Percentiles rank a stretch among this genome's conserved stretches.
Evolutionary conservation across 2,797 vertebrate genomes (phyloP).

Genomic region (Benthosema pterotum): DNA sequence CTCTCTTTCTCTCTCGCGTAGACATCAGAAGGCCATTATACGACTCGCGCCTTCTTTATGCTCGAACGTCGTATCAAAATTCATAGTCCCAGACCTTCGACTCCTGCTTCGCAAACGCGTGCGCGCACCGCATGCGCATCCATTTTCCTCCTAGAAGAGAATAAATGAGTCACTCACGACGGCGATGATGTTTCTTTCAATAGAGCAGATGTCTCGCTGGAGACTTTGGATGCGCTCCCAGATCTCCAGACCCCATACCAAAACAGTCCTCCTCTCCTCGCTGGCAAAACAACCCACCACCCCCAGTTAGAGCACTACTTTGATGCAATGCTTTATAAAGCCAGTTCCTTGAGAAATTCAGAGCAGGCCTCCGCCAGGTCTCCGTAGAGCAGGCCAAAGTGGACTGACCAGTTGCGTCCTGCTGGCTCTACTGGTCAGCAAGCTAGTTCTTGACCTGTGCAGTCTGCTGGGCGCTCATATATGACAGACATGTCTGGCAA

Average conservation of each 20-base stretch:
- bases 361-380: conserved; percentile 28
- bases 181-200: conserved; percentile 39
- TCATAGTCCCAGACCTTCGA: neutral
- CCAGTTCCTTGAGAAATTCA: conserved; percentile 12
- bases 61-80: conserved; percentile 2
- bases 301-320: too few relatives aligned
- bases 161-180: conserved; percentile 13
- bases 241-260: conserved; percentile 8
- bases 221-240: conserved; percentile 49
- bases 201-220: conserved; percentile 50
- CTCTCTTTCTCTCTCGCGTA: neutral
- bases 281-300: neutral
- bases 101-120: neutral
- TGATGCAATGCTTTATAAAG: too few relatives aligned
- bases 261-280: conserved; percentile 1
- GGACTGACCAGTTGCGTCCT: conserved; percentile 30
- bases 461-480: conserved; percentile 70
- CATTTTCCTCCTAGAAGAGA: conserved; percentile 10
- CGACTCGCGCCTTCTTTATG: neutral
- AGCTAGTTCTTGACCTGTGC: conserved; percentile 67
- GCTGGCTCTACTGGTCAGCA: conserved; percentile 55
- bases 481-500: conserved; percentile 77
- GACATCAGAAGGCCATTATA: neutral
- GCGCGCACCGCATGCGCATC: neutral
- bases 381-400: neutral